Evolutionary conservation across 2,888 invertebrate species (phyloP).

Genomic region (Bhutanitis thaidina): DNA sequence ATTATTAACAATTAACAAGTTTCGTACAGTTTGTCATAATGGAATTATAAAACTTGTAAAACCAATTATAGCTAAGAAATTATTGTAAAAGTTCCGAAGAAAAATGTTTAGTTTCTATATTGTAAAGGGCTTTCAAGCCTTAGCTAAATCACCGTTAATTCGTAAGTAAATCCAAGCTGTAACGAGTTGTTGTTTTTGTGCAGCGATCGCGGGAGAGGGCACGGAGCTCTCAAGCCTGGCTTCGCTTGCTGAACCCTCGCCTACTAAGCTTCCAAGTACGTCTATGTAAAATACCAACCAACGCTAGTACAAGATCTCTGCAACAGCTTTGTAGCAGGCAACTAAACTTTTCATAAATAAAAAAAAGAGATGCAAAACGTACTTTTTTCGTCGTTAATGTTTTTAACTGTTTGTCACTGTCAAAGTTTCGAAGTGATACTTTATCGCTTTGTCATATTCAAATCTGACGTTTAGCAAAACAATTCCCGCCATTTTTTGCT

Average conservation of each 20-base stretch:
- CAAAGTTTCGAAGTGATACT: no score
- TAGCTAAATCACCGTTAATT: not conserved
- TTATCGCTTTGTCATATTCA: no score
- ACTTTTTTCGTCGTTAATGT: no score
- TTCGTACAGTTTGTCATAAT: no score
- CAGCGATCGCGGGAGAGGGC: conserved; percentile 69
- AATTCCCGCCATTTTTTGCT: no score
- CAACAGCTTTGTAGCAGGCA: conserved; percentile 3
- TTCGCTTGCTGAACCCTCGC: conserved; percentile 76
- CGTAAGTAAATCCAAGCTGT: conserved; percentile 26
- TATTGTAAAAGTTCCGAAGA: no score
- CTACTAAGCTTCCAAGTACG: conserved; percentile 82
- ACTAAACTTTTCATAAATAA: not conserved
- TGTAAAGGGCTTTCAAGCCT: not conserved
- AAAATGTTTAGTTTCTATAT: not conserved
- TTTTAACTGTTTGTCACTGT: no score
- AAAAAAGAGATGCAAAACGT: no score
- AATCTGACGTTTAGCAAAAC: no score
- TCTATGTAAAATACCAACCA: conserved; percentile 41
- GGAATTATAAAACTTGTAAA: no score
- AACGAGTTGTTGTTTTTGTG: conserved; percentile 70
- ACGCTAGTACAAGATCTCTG: conserved; percentile 65
- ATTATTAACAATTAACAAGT: no score
- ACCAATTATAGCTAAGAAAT: no score
- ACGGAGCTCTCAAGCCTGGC: conserved; percentile 72